Evolutionary conservation across 2,888 invertebrate genomes (phyloP), one percentile per base, ranked within the genome.

Genomic region (Yponomeuta sedellus): DNA sequence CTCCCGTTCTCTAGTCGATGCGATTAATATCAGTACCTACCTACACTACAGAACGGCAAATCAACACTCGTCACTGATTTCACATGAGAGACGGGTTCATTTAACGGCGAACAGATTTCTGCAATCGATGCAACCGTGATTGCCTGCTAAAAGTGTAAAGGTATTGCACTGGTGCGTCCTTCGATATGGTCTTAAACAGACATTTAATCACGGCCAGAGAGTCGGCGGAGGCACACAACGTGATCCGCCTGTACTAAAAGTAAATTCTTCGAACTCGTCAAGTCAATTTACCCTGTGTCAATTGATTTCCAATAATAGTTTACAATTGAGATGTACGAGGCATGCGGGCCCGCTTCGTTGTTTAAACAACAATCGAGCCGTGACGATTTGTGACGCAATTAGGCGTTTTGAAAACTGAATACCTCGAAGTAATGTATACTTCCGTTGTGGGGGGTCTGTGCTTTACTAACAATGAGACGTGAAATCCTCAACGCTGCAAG

Each of bases 301-400:
- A 91, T 90, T 88, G 90, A 86, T 88, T 90, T 86, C 85, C 88
- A 88, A 90, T 91, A 88, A 88, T 80, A 79, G 83, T 85, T 83
- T 80, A 83, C 87, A 88, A 89, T 88, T 86, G 85, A 85, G 78
- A 83, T 77, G 75, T 79, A 82, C 78, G 81, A 80, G 69, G 78
- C 78, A 90, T 90, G 88, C 90, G 90, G 90, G 67, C 80, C 80
- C 79, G 77, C 77, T 82, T 78, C 77, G 81, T 85, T 88, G 88
- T 86, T 83, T 84, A 83, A 86, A 86, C 78, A 85, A 86, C 85
- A 85, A 82, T 81, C 75, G 76, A 74, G 77, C 74, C 76, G 74
- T 16, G 76, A 76, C 79, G 80, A 79, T 80, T 81, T 78, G 77
- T 81, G 80, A 81, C 77, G 81, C 73, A 74, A 70, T 75, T 74